phyloP scores from a whole-genome alignment of 2,797 vertebrate species.

The Rhincodon typus region DNA sequence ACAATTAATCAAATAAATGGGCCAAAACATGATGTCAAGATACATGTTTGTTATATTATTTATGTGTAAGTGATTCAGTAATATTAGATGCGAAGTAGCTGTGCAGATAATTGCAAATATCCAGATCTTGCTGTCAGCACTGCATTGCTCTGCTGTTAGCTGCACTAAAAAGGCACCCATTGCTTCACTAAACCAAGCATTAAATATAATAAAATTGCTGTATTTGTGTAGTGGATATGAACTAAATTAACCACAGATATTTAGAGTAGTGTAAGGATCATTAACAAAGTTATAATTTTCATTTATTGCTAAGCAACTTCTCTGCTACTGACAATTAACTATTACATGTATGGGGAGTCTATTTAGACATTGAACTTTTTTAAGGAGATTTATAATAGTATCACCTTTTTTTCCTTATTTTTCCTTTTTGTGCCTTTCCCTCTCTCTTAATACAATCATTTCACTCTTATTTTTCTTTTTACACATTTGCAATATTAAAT shows the following conservation, averaged over 20 bases:
- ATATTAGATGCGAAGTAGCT: neutral
- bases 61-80: neutral
- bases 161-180: neutral
- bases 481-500: neutral
- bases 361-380: neutral
- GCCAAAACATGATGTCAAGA: neutral
- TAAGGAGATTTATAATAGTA: neutral
- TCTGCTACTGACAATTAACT: neutral
- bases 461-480: neutral
- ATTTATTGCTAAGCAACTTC: neutral
- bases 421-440: neutral
- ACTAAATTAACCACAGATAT: neutral
- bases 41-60: neutral
- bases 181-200: neutral
- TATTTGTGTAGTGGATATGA: neutral
- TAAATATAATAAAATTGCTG: neutral
- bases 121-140: neutral
- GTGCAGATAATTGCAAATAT: neutral
- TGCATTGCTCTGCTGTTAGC: neutral
- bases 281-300: neutral
- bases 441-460: neutral
- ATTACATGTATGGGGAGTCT: neutral
- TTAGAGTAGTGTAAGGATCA: neutral
- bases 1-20: neutral
- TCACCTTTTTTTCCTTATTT: neutral